Conservation (phyloP, 2,797 vertebrate species). For the Huso huso region DNA sequence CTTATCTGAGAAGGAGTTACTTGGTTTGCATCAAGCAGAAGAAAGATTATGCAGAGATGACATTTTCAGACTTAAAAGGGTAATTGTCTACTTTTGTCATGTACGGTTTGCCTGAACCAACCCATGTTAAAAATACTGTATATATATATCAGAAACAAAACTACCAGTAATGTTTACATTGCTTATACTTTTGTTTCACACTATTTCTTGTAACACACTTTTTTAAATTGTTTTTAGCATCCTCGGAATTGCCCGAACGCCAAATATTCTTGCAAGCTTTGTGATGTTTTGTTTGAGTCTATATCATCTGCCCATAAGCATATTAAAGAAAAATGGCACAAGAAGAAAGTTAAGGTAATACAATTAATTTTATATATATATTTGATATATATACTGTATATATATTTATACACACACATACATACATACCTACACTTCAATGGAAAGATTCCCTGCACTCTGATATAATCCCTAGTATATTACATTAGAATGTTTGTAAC, state of each 20-base stretch:
- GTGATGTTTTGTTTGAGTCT: slow-evolving; percentile 76
- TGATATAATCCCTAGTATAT: no score
- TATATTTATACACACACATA: no score
- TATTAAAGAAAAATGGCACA: slow-evolving; percentile 83
- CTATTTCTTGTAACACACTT: not conserved
- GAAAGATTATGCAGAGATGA: slow-evolving; percentile 64
- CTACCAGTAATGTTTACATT: no score
- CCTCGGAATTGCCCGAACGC: slow-evolving; percentile 67
- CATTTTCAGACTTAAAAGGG: slow-evolving; percentile 73
- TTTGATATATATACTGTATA: not conserved
- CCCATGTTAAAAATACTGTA: slow-evolving; percentile 4
- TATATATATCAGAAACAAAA: not conserved
- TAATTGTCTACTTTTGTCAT: slow-evolving; percentile 32
- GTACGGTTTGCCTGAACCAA: not conserved
- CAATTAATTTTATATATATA: slow-evolving; percentile 4
- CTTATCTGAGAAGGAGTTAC: slow-evolving; percentile 64
- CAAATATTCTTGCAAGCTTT: slow-evolving; percentile 72
- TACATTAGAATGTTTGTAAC: no score
- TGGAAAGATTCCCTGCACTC: no score
- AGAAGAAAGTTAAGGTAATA: slow-evolving; percentile 74
- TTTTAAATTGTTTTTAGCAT: slow-evolving; percentile 47
- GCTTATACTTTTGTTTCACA: not conserved
- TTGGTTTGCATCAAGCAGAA: slow-evolving; percentile 66
- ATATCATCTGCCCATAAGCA: slow-evolving; percentile 75
- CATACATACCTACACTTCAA: no score